These are phyloP conservation scores for Orientallactaga sibirica DNA, from an alignment of 2,797 vertebrate genomes.

Conservation along the genomic window DNA sequence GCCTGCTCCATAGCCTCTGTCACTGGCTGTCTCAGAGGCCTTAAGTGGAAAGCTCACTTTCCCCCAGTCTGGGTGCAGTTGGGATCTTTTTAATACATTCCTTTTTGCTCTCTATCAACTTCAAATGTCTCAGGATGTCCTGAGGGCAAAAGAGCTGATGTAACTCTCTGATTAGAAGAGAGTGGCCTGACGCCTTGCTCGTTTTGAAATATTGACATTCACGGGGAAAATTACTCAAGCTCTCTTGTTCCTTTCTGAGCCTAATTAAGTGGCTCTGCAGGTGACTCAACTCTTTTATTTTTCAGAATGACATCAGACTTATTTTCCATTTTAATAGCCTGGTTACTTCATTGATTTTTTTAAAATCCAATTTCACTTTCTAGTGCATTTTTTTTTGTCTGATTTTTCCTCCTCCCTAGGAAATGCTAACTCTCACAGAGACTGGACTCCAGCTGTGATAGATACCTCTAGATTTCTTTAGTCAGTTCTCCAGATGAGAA, in stretches of 20 bases:
- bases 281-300: constrained; percentile 81
- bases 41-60: constrained; percentile 5
- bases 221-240: constrained; percentile 72
- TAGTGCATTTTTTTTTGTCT: constrained; percentile 61
- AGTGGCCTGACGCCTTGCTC: constrained; percentile 59
- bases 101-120: constrained; percentile 69
- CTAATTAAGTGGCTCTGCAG: constrained; percentile 81
- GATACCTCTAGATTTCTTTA: neutral
- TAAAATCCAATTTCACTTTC: constrained; percentile 80
- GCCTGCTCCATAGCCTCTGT: fast-evolving
- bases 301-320: constrained; percentile 85
- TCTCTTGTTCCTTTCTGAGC: constrained; percentile 77
- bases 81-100: constrained; percentile 59
- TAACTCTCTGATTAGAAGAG: constrained; percentile 74
- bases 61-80: neutral
- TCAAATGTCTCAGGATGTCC: constrained; percentile 70
- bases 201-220: constrained; percentile 80
- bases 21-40: neutral
- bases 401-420: neutral
- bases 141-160: constrained; percentile 75
- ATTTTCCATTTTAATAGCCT: constrained; percentile 85
- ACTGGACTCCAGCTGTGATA: neutral
- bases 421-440: neutral
- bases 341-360: constrained; percentile 81
- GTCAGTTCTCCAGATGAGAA: constrained; percentile 11